Evolutionary conservation across 2,797 vertebrate genomes (phyloP).

Genomic region (Scarus forsteni): DNA sequence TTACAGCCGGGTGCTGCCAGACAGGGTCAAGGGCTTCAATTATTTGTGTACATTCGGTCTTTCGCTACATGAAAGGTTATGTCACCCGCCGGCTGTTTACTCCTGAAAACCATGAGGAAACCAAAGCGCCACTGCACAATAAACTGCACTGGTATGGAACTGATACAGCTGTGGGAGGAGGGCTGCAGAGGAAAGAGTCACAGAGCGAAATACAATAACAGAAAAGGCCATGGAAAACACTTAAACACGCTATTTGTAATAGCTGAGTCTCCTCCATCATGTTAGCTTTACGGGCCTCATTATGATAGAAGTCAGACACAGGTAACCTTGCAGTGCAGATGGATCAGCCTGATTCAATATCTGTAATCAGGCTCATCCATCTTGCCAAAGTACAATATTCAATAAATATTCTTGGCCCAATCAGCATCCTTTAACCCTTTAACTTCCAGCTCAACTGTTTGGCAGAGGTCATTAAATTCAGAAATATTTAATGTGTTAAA

Average conservation of each 20-base stretch:
- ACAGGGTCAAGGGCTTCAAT: constrained; percentile 99
- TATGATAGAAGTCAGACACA: no score
- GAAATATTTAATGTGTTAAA: no score
- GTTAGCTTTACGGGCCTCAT: not conserved
- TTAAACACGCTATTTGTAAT: not conserved
- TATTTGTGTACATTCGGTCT: constrained; percentile 97
- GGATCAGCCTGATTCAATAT: no score
- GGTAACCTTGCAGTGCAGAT: no score
- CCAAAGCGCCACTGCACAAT: constrained; percentile 85
- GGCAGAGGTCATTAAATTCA: no score
- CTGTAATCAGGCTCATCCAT: no score
- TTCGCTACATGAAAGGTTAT: constrained; percentile 97
- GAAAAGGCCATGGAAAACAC: constrained; percentile 9
- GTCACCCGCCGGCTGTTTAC: constrained; percentile 98
- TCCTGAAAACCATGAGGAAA: constrained; percentile 89
- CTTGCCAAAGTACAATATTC: no score
- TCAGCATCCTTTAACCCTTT: no score
- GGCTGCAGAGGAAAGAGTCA: not conserved
- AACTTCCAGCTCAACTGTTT: no score
- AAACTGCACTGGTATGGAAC: constrained; percentile 85
- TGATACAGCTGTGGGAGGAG: constrained; percentile 27
- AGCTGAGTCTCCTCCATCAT: not conserved
- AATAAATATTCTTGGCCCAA: no score
- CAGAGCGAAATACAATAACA: not conserved
- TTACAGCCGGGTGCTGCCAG: constrained; percentile 94